Evolutionary conservation across 1,140 invertebrate genomes (phyloP), one percentile per base, ranked within the genome.

Genomic region (Drosophila nigrodunni): DNA sequence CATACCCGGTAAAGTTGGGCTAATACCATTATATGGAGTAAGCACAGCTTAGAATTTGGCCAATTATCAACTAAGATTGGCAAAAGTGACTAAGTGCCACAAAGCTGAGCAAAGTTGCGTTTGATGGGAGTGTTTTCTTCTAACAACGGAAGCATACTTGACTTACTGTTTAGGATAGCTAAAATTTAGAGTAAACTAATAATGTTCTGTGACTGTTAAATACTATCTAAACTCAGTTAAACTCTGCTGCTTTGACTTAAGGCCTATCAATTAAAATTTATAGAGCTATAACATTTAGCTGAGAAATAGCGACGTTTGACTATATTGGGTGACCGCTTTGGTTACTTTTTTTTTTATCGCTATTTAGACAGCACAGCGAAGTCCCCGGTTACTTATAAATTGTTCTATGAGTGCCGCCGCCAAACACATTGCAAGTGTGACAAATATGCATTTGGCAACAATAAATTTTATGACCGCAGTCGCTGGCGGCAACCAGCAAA

Each of bases 381-480:
- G 49, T 88, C 83, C 83, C 83, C 46, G 83, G 83, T 88, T 83
- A 85, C 83, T 83, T 88, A 80, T 88, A 88, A 88, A 88, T 88
- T 83, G 83, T 83, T 68, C 79, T 82, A 87, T 87, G 76, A 66
- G 61, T 69, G 69, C 47, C 61, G 80, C 73, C 83, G 77, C 82
- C 83, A 87, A 87, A 88, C 71, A 80, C 83, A 88, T 88, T 88
- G 85, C 85, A 77, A 88, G 88, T 88, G 83, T 88, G 83, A 88
- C 83, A 88, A 88, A 88, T 89, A 88, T 88, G 83, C 85, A 83
- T 88, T 88, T 88, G 83, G 83, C 77, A 80, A 77, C 85, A 77
- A 88, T 88, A 88, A 88, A 88, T 88, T 88, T 83, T 78, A 80
- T 77, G 80, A 88, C 83, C 83, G 70, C 83, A 88, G 85, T 78